Conservation (phyloP, 2,113 vertebrate species). For the Sceloporus tristichus region DNA sequence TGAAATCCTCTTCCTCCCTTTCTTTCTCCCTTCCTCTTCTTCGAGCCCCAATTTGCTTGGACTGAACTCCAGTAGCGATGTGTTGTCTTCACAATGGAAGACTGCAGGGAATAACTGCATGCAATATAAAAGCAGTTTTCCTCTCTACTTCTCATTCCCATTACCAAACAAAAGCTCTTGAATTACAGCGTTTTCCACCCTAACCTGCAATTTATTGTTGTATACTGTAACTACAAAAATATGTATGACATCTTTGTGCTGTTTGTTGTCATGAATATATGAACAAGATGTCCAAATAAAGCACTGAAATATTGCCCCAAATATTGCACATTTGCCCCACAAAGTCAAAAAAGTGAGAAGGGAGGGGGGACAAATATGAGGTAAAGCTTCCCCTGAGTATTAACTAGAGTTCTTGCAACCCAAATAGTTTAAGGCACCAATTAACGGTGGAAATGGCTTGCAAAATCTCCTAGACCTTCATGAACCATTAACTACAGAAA, state of each 20-base stretch:
- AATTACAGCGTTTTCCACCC: not conserved
- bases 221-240: not conserved
- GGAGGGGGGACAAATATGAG: not conserved
- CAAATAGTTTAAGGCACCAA: not conserved
- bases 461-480: not conserved
- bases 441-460: not conserved
- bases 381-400: no score
- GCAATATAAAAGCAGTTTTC: not conserved
- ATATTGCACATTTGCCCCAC: not conserved
- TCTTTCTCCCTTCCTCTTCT: no score
- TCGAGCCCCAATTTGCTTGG: no score
- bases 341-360: no score
- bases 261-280: not conserved
- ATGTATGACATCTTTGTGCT: not conserved
- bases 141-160: not conserved
- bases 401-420: not conserved
- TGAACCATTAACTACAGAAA: not conserved
- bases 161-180: not conserved
- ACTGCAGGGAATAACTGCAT: not conserved
- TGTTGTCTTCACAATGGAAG: not conserved
- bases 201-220: not conserved
- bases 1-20: no score
- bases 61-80: no score
- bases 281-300: not conserved
- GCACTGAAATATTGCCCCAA: not conserved